A percentile compares a stretch with the other conserved stretches of the same genome.
Conservation (phyloP, 2,113 vertebrate genomes). For the Cisticola juncidis region DNA sequence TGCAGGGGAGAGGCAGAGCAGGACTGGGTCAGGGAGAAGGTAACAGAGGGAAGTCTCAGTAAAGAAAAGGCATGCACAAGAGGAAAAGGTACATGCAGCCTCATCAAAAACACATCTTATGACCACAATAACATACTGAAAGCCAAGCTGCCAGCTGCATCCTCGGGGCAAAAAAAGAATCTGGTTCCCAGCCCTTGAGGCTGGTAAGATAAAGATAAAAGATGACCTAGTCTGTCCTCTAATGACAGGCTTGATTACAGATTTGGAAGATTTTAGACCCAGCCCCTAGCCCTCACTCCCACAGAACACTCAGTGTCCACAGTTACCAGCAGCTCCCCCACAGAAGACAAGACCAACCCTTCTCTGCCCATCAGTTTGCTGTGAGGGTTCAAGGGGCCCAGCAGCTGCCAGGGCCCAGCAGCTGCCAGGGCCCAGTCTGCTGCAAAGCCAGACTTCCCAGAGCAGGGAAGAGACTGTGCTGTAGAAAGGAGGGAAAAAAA, state of each 20-base stretch:
- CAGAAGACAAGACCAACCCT: not conserved
- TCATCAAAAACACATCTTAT: constrained; percentile 19
- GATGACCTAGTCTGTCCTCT: not conserved
- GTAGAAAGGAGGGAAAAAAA: not conserved
- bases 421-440: not conserved
- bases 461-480: not conserved
- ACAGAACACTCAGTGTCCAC: not conserved
- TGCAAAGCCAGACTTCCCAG: not conserved
- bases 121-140: constrained; percentile 28
- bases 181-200: not conserved
- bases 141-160: constrained; percentile 40
- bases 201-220: not conserved
- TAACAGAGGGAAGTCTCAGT: constrained; percentile 21
- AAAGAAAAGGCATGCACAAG: not conserved
- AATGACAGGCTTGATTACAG: accelerated
- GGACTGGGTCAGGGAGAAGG: constrained; percentile 24
- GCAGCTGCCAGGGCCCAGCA: not conserved
- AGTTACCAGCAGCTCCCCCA: not conserved
- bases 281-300: not conserved
- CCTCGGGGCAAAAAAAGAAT: not conserved
- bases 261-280: not conserved
- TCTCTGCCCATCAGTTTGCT: not conserved
- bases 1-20: constrained; percentile 27
- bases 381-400: not conserved
- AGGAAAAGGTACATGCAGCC: constrained; percentile 19